Evolutionary conservation across 2,888 invertebrate genomes (phyloP).

Genomic region (Tortrix viridana): DNA sequence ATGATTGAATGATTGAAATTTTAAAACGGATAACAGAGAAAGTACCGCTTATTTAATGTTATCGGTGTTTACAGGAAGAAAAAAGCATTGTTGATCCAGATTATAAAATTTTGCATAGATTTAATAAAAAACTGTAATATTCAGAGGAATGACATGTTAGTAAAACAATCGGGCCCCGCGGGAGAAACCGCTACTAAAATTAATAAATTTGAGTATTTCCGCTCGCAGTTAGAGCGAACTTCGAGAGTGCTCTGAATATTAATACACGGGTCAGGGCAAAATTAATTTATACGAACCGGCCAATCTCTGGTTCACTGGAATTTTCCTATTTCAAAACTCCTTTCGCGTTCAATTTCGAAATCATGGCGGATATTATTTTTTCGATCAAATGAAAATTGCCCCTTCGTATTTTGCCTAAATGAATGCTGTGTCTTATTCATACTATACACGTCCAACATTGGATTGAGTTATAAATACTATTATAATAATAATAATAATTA

Average conservation of each 20-base stretch:
- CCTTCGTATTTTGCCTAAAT: conserved; percentile 13
- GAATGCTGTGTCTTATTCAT: neutral
- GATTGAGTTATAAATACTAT: too few species aligned
- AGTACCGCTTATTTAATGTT: too few species aligned
- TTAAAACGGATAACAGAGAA: too few species aligned
- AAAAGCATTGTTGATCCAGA: neutral
- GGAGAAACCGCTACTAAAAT: conserved; percentile 66
- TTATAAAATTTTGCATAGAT: neutral
- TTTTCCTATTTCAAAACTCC: conserved; percentile 73
- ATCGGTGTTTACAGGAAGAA: neutral
- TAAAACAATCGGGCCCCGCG: conserved; percentile 53
- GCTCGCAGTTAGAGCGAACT: conserved; percentile 75
- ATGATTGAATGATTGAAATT: too few species aligned
- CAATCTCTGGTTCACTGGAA: conserved; percentile 70
- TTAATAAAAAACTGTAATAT: conserved; percentile 44
- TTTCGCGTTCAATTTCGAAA: conserved; percentile 64
- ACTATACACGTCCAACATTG: too few species aligned
- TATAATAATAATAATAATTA: too few species aligned
- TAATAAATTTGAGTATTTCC: conserved; percentile 76
- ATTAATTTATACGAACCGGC: conserved; percentile 79
- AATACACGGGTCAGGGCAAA: conserved; percentile 76
- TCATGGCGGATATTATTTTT: conserved; percentile 42
- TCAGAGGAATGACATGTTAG: conserved; percentile 55
- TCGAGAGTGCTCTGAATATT: conserved; percentile 81
- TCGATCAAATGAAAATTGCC: conserved; percentile 14